These are phyloP conservation scores for Beaufortia kweichowensis DNA, from an alignment of 2,113 vertebrate genomes.

Conservation along the genomic window DNA sequence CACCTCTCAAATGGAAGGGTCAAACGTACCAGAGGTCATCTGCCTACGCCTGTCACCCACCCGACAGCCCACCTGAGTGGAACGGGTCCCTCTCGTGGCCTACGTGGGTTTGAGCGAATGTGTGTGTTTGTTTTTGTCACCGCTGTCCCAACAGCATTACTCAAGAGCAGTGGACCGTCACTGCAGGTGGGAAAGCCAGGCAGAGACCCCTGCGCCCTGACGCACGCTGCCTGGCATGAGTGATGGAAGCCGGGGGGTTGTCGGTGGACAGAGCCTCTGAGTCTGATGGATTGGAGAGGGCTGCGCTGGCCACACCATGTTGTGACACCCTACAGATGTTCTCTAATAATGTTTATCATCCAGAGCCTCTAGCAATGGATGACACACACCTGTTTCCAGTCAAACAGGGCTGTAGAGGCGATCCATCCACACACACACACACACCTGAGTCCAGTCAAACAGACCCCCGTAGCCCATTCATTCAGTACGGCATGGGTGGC, in stretches of 20 bases:
- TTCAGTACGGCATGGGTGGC: slow-evolving; percentile 67
- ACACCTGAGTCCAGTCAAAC: slow-evolving; percentile 52
- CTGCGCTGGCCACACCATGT: slow-evolving; percentile 59
- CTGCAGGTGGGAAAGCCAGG: slow-evolving; percentile 64
- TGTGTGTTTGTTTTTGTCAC: slow-evolving; percentile 37
- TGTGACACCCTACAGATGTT: slow-evolving; percentile 83
- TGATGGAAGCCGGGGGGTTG: slow-evolving; percentile 61
- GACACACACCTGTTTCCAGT: slow-evolving; percentile 78
- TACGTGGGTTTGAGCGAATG: slow-evolving; percentile 45
- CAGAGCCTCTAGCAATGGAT: slow-evolving; percentile 72
- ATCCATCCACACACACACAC: slow-evolving; percentile 63
- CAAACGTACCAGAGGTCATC: slow-evolving; percentile 13
- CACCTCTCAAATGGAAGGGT: slow-evolving; percentile 16
- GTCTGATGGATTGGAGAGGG: slow-evolving; percentile 71
- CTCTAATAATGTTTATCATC: slow-evolving; percentile 80
- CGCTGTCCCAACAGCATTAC: slow-evolving; percentile 62
- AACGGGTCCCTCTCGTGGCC: slow-evolving; percentile 20
- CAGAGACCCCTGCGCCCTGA: slow-evolving; percentile 40
- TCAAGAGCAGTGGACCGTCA: slow-evolving; percentile 67
- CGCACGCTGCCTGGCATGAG: slow-evolving; percentile 59
- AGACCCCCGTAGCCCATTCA: slow-evolving; percentile 33
- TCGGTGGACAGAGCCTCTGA: slow-evolving; percentile 49
- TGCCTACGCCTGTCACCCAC: slow-evolving; percentile 28
- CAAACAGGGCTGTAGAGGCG: slow-evolving; percentile 68
- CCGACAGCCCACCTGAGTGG: slow-evolving; percentile 46